These are phyloP conservation scores for Epinotia bilunana DNA, from an alignment of 2,888 invertebrate species.

Conservation along the genomic window DNA sequence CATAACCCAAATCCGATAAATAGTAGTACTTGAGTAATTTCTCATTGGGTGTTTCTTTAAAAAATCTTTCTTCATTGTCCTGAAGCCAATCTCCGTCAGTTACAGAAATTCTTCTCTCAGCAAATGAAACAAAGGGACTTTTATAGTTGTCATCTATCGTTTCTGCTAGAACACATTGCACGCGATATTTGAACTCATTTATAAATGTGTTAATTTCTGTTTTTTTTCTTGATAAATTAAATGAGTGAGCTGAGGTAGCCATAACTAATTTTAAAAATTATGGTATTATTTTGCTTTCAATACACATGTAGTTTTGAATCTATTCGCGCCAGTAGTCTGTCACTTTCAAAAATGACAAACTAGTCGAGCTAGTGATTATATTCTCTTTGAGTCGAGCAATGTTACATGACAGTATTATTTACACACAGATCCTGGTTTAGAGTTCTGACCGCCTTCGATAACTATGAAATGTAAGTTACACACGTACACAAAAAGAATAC, in stretches of 20 bases:
- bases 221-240: conserved; percentile 58
- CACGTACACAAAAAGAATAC: no score
- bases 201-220: conserved; percentile 69
- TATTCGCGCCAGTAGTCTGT: not conserved
- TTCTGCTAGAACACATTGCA: conserved; percentile 55
- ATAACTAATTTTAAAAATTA: conserved; percentile 45
- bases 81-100: conserved; percentile 61
- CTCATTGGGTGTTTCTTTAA: conserved; percentile 66
- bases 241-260: conserved; percentile 59
- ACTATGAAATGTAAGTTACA: no score
- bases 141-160: conserved; percentile 54
- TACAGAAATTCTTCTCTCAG: conserved; percentile 55
- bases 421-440: no score
- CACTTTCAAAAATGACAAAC: not conserved
- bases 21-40: conserved; percentile 41
- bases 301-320: not conserved
- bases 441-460: no score
- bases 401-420: not conserved
- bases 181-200: conserved; percentile 62
- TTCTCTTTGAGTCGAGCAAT: not conserved
- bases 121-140: conserved; percentile 64
- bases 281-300: not conserved
- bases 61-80: conserved; percentile 66
- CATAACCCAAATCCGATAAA: conserved; percentile 46
- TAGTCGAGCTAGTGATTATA: no score